phyloP scores from a whole-genome alignment of 2,888 invertebrate species.

The Eupithecia pulchellata region DNA sequence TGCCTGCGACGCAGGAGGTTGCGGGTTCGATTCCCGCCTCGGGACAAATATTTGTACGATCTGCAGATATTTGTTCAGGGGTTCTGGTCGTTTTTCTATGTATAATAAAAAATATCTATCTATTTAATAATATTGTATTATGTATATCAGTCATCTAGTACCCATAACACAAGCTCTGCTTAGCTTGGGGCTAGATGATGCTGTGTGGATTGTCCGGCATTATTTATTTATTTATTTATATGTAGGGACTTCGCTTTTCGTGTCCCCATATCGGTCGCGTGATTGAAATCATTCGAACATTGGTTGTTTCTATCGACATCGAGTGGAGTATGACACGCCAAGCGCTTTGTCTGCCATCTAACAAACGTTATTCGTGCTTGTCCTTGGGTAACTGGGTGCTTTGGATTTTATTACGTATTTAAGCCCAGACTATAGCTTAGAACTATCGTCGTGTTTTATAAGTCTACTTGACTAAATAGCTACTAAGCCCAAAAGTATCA shows the following conservation, averaged over 20 bases:
- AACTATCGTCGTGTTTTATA: neutral
- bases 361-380: slow-evolving; percentile 69
- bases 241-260: slow-evolving; percentile 52
- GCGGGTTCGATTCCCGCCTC: too few species aligned
- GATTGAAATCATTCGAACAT: slow-evolving; percentile 66
- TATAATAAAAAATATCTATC: too few species aligned
- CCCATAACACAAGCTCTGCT: too few species aligned
- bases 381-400: slow-evolving; percentile 56
- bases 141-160: too few species aligned
- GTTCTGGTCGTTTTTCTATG: too few species aligned
- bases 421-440: slow-evolving; percentile 37
- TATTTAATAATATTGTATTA: too few species aligned
- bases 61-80: too few species aligned
- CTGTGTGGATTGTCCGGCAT: too few species aligned
- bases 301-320: slow-evolving; percentile 66
- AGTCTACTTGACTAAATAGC: neutral
- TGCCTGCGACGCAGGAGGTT: too few species aligned
- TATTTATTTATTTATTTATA: too few species aligned
- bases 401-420: slow-evolving; percentile 54
- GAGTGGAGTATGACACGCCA: slow-evolving; percentile 75
- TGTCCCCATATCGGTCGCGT: slow-evolving; percentile 61
- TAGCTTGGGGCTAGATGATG: too few species aligned
- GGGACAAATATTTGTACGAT: too few species aligned
- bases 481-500: neutral
- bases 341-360: slow-evolving; percentile 66